These are phyloP conservation scores for Notocelia uddmanniana DNA, from an alignment of 2,888 invertebrate species.

Conservation along the genomic window DNA sequence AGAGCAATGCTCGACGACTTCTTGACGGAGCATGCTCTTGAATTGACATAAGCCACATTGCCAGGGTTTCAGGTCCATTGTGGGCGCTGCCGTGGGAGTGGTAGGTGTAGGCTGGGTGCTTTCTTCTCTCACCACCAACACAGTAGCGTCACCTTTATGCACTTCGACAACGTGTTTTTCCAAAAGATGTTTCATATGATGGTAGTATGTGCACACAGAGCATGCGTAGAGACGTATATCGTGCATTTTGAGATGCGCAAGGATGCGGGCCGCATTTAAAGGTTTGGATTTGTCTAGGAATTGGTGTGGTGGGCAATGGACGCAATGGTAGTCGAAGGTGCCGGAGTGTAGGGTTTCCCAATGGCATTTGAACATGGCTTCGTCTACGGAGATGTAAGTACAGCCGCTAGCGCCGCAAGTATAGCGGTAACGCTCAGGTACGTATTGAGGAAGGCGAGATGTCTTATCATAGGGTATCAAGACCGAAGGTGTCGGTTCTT, in stretches of 20 bases:
- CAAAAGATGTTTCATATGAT: conserved; percentile 86
- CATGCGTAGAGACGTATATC: conserved; percentile 91
- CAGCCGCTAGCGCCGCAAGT: conserved; percentile 91
- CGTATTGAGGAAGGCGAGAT: conserved; percentile 75
- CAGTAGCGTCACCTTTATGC: conserved; percentile 81
- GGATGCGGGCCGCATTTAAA: conserved; percentile 86
- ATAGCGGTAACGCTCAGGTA: conserved; percentile 86
- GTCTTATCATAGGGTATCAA: conserved; percentile 59
- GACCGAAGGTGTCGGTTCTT: conserved; percentile 46
- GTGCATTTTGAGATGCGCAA: conserved; percentile 91
- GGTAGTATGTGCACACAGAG: conserved; percentile 88
- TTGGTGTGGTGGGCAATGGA: conserved; percentile 88
- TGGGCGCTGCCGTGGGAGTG: conserved; percentile 57
- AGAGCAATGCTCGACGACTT: conserved; percentile 86
- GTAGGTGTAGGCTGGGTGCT: conserved; percentile 58
- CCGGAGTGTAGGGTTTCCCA: conserved; percentile 89
- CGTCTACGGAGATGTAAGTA: conserved; percentile 89
- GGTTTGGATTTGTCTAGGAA: conserved; percentile 75
- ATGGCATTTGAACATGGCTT: conserved; percentile 90
- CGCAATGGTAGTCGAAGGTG: conserved; percentile 87
- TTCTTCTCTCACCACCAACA: conserved; percentile 71
- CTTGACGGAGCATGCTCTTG: conserved; percentile 85
- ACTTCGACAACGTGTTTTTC: conserved; percentile 88
- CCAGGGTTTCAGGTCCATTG: conserved; percentile 88
- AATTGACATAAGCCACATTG: conserved; percentile 89